Percentiles rank a stretch among this genome's conserved stretches.
phyloP scores from a whole-genome alignment of 2,888 invertebrate genomes.

The Euphydryas editha region DNA sequence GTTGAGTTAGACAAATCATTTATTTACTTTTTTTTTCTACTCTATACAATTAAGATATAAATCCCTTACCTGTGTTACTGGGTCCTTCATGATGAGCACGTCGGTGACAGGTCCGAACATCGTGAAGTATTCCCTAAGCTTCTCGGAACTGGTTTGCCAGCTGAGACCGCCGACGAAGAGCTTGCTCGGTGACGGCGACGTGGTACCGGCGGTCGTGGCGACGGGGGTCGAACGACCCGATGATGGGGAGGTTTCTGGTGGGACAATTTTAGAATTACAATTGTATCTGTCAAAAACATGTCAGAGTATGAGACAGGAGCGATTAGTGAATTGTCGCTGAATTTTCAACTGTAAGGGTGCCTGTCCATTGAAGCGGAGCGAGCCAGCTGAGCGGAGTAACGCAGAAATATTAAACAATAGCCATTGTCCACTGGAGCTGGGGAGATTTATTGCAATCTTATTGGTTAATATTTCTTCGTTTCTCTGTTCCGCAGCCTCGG shows the following conservation, averaged over 20 bases:
- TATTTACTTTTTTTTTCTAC: not conserved
- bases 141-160: conserved; percentile 97
- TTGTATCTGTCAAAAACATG: not conserved
- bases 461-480: too few species aligned
- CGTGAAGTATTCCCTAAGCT: conserved; percentile 95
- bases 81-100: conserved; percentile 97
- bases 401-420: too few species aligned
- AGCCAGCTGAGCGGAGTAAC: too few species aligned
- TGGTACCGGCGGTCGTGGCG: conserved; percentile 62
- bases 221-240: conserved; percentile 90
- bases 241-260: conserved; percentile 79
- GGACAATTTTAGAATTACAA: not conserved
- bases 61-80: conserved; percentile 91
- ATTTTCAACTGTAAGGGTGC: too few species aligned
- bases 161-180: conserved; percentile 95
- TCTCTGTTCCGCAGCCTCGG: too few species aligned
- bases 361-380: too few species aligned
- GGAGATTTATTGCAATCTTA: too few species aligned
- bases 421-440: too few species aligned
- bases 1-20: not conserved
- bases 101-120: conserved; percentile 96
- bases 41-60: conserved; percentile 12
- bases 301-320: too few species aligned
- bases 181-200: conserved; percentile 89
- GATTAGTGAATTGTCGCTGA: too few species aligned